Evolutionary conservation across 2,113 vertebrate species (phyloP).

Genomic region (Onychostoma macrolepis): DNA sequence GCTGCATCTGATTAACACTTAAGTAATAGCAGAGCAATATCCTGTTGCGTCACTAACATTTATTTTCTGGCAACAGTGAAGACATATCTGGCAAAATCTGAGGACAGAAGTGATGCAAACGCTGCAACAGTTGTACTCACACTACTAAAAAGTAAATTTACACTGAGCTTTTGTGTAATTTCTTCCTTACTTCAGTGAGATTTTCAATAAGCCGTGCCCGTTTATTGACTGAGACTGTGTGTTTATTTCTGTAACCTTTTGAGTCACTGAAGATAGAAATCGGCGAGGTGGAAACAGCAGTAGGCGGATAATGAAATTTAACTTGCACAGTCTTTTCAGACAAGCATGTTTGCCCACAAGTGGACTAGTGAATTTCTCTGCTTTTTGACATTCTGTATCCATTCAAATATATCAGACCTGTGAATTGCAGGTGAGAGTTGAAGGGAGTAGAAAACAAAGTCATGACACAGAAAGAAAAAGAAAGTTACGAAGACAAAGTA

Average conservation of each 20-base stretch:
- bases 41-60: not conserved
- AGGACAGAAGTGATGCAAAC: slow-evolving; percentile 24
- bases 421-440: not conserved
- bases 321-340: slow-evolving; percentile 11
- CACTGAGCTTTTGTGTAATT: not conserved
- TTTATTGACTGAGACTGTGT: slow-evolving; percentile 9
- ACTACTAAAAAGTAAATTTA: not conserved
- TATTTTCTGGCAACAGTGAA: not conserved
- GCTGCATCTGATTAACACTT: not conserved
- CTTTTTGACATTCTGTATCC: not conserved
- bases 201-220: not conserved
- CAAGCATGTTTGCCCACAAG: not conserved
- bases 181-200: not conserved
- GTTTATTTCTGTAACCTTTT: not conserved
- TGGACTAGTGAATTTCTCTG: not conserved
- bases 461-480: slow-evolving; percentile 13
- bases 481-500: slow-evolving; percentile 26
- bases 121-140: not conserved
- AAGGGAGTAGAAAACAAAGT: not conserved
- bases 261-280: slow-evolving; percentile 23
- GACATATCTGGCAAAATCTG: slow-evolving; percentile 19
- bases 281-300: not conserved
- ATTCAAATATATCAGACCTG: not conserved
- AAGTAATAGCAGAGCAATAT: not conserved
- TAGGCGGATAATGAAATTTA: not conserved